Evolutionary conservation across 1,140 invertebrate species (phyloP).

Genomic region (Lepidurus arcticus): DNA sequence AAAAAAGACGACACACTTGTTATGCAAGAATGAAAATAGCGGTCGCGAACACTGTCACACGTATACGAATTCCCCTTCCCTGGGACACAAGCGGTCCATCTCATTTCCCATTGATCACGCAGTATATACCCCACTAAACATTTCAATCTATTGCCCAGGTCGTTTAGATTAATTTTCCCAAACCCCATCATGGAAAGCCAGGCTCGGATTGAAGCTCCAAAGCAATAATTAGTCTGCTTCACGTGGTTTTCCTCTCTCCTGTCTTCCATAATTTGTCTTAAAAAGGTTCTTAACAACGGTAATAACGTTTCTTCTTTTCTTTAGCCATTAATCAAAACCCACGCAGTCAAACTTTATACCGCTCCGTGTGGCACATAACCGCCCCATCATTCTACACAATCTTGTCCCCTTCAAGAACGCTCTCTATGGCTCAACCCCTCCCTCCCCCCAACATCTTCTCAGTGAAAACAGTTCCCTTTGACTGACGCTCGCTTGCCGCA

Average conservation of each 20-base stretch:
- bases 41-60: too few relatives aligned
- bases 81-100: too few relatives aligned
- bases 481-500: background rate
- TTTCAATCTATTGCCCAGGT: too few relatives aligned
- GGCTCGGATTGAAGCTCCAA: background rate
- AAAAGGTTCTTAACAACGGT: constrained; percentile 10
- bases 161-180: too few relatives aligned
- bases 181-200: background rate
- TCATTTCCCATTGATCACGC: too few relatives aligned
- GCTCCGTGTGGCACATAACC: background rate
- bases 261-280: background rate
- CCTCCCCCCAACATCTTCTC: background rate
- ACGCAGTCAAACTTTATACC: background rate
- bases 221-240: background rate
- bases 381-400: constrained; percentile 1
- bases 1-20: too few relatives aligned
- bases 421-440: background rate
- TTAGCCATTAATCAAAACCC: background rate
- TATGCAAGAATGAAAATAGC: too few relatives aligned
- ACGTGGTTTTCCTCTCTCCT: background rate
- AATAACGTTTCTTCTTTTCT: constrained; percentile 1
- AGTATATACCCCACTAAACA: too few relatives aligned
- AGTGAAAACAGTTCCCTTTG: background rate
- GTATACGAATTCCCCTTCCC: too few relatives aligned
- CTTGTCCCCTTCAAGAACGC: background rate